phyloP scores from a whole-genome alignment of 2,888 invertebrate genomes.

The Drosophila mercatorum region DNA sequence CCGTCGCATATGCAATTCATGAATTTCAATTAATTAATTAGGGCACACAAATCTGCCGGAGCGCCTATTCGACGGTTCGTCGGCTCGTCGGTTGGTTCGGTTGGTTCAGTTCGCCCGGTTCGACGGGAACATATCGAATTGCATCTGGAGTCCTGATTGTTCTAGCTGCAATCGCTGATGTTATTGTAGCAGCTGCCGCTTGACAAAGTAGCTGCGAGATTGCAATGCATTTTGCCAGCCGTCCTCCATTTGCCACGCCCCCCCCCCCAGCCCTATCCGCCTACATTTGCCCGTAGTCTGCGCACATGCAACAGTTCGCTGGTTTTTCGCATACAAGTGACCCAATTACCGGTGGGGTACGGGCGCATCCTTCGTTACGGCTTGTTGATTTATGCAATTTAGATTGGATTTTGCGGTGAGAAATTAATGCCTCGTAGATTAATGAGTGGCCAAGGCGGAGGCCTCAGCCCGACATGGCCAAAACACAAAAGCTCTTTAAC shows the following conservation, averaged over 20 bases:
- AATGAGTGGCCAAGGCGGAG: constrained; percentile 71
- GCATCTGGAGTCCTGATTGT: constrained; percentile 51
- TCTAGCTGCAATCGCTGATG: constrained; percentile 26
- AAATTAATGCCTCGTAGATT: constrained; percentile 77
- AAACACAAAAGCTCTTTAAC: constrained; percentile 68
- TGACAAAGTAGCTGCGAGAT: constrained; percentile 79
- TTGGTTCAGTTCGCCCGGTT: constrained; percentile 10
- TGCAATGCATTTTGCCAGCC: constrained; percentile 69
- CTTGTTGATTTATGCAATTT: constrained; percentile 80
- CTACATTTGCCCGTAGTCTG: constrained; percentile 41
- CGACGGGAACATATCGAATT: constrained; percentile 69
- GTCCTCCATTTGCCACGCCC: not conserved
- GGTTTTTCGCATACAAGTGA: constrained; percentile 81
- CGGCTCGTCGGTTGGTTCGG: too few species aligned
- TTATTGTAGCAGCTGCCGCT: constrained; percentile 68
- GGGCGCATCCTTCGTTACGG: constrained; percentile 69
- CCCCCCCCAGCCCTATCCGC: not conserved
- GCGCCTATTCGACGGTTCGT: not conserved
- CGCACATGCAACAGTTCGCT: constrained; percentile 77
- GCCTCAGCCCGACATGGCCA: constrained; percentile 43
- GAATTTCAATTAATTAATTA: constrained; percentile 80
- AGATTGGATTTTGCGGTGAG: constrained; percentile 80
- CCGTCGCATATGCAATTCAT: constrained; percentile 77
- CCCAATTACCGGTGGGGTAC: constrained; percentile 61
- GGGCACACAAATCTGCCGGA: constrained; percentile 73